Evolutionary conservation across 2,797 vertebrate genomes (phyloP).

Genomic region (Cephalopachus bancanus): DNA sequence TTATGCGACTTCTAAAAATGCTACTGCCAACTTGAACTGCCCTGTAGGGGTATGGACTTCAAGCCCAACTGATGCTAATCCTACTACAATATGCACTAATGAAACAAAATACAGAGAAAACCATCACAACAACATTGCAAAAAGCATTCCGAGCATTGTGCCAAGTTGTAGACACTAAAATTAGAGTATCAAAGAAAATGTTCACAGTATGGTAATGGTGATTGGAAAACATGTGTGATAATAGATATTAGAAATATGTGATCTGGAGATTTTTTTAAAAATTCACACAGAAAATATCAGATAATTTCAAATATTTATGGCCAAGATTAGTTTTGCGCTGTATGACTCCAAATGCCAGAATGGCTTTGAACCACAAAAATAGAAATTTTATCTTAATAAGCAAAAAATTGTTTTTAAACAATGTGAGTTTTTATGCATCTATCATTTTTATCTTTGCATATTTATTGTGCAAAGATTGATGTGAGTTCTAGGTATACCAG

Average conservation of each 20-base stretch:
- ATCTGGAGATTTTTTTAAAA: not conserved
- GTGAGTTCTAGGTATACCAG: not conserved
- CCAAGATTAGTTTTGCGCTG: not conserved
- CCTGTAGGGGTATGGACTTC: not conserved
- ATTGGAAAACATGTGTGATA: not conserved
- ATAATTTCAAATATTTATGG: constrained; percentile 5
- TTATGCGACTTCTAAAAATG: constrained; percentile 20
- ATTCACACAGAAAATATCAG: not conserved
- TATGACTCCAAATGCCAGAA: not conserved
- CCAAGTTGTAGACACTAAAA: not conserved
- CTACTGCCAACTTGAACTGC: not conserved
- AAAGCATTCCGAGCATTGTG: not conserved
- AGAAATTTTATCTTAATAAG: not conserved
- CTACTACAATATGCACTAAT: not conserved
- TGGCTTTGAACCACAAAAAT: not conserved
- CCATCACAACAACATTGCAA: not conserved
- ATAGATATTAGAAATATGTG: not conserved
- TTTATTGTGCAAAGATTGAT: not conserved
- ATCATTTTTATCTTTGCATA: too few species aligned
- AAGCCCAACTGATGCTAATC: not conserved
- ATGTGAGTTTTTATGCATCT: not conserved
- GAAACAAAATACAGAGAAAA: not conserved
- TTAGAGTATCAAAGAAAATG: not conserved
- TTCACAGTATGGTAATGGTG: not conserved
- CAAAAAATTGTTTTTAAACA: not conserved